Evolutionary conservation across 2,797 vertebrate species (phyloP), one percentile per base, ranked within the genome.

Genomic region (Margarornis squamiger): DNA sequence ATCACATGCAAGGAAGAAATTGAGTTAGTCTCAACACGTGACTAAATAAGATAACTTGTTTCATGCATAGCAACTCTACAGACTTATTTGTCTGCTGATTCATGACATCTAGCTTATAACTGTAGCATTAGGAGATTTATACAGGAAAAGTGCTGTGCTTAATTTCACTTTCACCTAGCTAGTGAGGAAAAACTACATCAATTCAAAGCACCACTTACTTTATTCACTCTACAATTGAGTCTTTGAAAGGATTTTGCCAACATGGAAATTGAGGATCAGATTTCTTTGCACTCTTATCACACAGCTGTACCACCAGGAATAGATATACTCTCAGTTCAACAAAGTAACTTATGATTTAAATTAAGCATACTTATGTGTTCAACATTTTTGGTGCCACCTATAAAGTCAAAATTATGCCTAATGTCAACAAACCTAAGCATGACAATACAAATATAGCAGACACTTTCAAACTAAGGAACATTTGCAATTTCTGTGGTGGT

Each of bases 41-140:
- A 68, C 77, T 92, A 95, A 94, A n/a, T 78, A 89, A 96, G 76
- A 88, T 62, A 68, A 91, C 52, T 87, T 74, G 41, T 61, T 93
- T 93, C 76, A 79, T 39, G 39, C 51, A 84, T 8, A 94, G 54
- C 54, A 90, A 55, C 45, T 62, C 59, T 57, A 71, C 49, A 51
- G 54, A 68, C 29, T 86, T 86, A 61, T 34, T 45, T 70, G 38
- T 74, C 61, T 82, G 59, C 62, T 86, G 70, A 84, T 86, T 91
- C 62, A 90, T 23, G 45, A 90, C 55, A 73, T 73, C 58, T 66
- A 48, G 72, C 27, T 86, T 54, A 20, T 29, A 83, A 72, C 29
- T 29, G 14, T 30, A 78, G 19, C 52, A 51, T 78, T 73, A 76
- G 27, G 41, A 66, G 70, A 84, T 75, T 79, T 92, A 68, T 45